Percentiles rank a stretch among this genome's conserved stretches.
Conservation (phyloP, 1,140 invertebrate genomes). For the Tetramorium alpestre region DNA sequence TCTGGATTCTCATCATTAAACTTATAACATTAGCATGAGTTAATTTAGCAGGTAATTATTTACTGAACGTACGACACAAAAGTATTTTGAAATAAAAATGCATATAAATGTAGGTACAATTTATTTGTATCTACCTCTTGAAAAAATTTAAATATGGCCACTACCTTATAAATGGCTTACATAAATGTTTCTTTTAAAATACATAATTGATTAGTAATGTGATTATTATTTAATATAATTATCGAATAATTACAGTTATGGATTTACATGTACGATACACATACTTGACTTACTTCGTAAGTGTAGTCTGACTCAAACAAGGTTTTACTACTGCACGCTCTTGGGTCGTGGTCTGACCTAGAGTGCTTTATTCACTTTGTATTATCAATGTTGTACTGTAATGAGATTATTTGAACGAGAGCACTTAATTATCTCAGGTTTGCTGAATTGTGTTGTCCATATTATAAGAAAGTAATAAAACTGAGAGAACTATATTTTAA, state of each 20-base stretch:
- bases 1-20: background rate
- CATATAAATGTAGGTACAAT: background rate
- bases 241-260: background rate
- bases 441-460: background rate
- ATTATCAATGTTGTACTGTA: background rate
- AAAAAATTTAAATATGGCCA: background rate
- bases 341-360: background rate
- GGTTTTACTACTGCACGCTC: background rate
- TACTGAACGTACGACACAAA: background rate
- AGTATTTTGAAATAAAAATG: background rate
- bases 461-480: background rate
- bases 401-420: background rate
- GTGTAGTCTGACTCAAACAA: background rate
- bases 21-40: background rate
- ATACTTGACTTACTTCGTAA: conserved; percentile 1
- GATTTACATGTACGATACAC: background rate
- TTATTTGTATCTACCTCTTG: background rate
- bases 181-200: background rate
- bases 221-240: background rate
- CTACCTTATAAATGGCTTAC: conserved; percentile 2
- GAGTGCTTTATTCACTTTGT: conserved; percentile 6
- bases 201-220: background rate
- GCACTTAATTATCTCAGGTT: background rate
- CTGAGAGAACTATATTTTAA: background rate
- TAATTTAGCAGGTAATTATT: background rate